These are phyloP conservation scores for Eupsilia transversa DNA, from an alignment of 2,888 invertebrate species.

Conservation along the genomic window DNA sequence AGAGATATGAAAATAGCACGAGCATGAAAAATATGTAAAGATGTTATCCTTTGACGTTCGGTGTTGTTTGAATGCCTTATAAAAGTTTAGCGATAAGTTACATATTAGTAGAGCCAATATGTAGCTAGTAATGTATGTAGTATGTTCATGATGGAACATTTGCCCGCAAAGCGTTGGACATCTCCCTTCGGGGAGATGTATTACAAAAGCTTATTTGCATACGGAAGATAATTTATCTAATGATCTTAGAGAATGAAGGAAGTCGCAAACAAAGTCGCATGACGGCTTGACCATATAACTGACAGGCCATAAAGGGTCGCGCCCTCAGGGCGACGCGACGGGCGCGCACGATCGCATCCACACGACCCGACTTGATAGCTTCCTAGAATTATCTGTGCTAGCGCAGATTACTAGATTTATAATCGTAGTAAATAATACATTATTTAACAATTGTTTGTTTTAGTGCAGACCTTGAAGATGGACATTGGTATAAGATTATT, in stretches of 20 bases:
- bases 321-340: constrained; percentile 69
- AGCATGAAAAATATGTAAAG: constrained; percentile 46
- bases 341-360: constrained; percentile 78
- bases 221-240: constrained; percentile 41
- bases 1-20: constrained; percentile 46
- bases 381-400: constrained; percentile 72
- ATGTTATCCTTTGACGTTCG: constrained; percentile 34
- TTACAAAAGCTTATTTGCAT: constrained; percentile 46
- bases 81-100: constrained; percentile 25
- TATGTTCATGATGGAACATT: constrained; percentile 6
- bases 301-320: constrained; percentile 71
- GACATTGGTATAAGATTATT: constrained; percentile 33
- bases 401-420: constrained; percentile 46
- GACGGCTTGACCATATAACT: constrained; percentile 56
- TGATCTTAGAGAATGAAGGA: constrained; percentile 37
- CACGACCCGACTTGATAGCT: constrained; percentile 75
- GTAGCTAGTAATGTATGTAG: not conserved
- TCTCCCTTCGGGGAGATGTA: not conserved
- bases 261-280: constrained; percentile 46
- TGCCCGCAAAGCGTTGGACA: not conserved
- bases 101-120: not conserved
- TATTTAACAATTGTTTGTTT: constrained; percentile 9
- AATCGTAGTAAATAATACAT: constrained; percentile 23
- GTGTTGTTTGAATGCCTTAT: constrained; percentile 30
- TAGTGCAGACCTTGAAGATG: constrained; percentile 32